These are phyloP conservation scores for Phyto melanocephala DNA, from an alignment of 2,888 invertebrate species.

Conservation along the genomic window DNA sequence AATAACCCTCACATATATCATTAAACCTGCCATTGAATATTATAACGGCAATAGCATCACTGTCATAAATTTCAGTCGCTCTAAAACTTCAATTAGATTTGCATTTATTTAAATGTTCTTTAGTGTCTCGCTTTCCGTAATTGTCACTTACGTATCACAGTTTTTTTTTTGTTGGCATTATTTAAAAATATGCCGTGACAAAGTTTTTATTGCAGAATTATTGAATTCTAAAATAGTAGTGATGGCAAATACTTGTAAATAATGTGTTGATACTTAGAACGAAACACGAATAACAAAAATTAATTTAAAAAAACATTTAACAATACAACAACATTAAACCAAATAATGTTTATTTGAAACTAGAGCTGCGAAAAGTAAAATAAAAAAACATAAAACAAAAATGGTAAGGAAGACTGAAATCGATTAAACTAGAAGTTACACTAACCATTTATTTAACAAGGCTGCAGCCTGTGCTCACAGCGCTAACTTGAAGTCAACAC, in stretches of 20 bases:
- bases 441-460: slow-evolving; percentile 37
- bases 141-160: slow-evolving; percentile 31
- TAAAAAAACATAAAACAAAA: background rate
- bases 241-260: slow-evolving; percentile 68
- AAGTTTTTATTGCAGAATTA: slow-evolving; percentile 63
- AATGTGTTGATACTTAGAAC: slow-evolving; percentile 49
- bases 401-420: slow-evolving; percentile 48
- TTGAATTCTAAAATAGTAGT: slow-evolving; percentile 72
- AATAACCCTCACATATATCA: too few relatives aligned
- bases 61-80: too few relatives aligned
- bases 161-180: slow-evolving; percentile 60
- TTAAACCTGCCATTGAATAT: too few relatives aligned
- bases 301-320: slow-evolving; percentile 4
- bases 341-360: background rate
- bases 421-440: background rate
- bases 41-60: too few relatives aligned
- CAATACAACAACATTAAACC: background rate
- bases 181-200: slow-evolving; percentile 62
- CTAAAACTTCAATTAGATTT: background rate
- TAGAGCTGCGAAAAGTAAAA: background rate
- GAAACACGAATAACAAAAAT: slow-evolving; percentile 28
- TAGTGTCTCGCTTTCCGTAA: background rate
- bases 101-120: background rate
- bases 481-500: slow-evolving; percentile 67
- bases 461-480: slow-evolving; percentile 70